Evolutionary conservation across 2,888 invertebrate genomes (phyloP).

Genomic region (Acanthoscelides obtectus): DNA sequence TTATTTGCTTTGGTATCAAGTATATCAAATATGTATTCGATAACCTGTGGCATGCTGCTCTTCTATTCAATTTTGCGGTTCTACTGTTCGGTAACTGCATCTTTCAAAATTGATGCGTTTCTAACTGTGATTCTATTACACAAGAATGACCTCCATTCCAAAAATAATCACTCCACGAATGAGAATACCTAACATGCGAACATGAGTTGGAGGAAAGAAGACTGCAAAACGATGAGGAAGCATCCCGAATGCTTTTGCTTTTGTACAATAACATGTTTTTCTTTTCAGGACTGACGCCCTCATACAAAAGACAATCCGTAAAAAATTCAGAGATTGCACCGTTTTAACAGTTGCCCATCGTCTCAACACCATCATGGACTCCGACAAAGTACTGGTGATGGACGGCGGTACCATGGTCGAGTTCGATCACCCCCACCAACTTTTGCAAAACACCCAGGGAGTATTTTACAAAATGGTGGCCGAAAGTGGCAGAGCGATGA

Average conservation of each 20-base stretch:
- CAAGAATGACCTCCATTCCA: no score
- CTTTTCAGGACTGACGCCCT: constrained; percentile 63
- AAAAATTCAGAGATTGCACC: constrained; percentile 75
- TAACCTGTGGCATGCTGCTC: no score
- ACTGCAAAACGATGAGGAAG: background rate
- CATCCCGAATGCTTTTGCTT: background rate
- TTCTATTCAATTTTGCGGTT: no score
- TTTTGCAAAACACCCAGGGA: constrained; percentile 48
- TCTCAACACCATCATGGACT: constrained; percentile 81
- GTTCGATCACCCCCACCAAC: constrained; percentile 64
- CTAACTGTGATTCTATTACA: no score
- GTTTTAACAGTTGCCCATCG: constrained; percentile 75
- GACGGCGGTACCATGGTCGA: constrained; percentile 71
- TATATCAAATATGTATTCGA: no score
- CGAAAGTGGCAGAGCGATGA: constrained; percentile 56
- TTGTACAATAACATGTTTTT: constrained; percentile 4
- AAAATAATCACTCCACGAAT: no score
- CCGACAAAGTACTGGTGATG: constrained; percentile 74
- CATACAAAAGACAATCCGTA: constrained; percentile 79
- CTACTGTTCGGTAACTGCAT: no score
- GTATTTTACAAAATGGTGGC: constrained; percentile 52
- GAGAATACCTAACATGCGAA: no score
- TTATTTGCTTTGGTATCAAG: no score
- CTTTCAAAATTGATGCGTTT: no score
- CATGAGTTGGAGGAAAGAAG: background rate